Conservation (phyloP, 2,888 invertebrate genomes). For the Plemyria rubiginata region DNA sequence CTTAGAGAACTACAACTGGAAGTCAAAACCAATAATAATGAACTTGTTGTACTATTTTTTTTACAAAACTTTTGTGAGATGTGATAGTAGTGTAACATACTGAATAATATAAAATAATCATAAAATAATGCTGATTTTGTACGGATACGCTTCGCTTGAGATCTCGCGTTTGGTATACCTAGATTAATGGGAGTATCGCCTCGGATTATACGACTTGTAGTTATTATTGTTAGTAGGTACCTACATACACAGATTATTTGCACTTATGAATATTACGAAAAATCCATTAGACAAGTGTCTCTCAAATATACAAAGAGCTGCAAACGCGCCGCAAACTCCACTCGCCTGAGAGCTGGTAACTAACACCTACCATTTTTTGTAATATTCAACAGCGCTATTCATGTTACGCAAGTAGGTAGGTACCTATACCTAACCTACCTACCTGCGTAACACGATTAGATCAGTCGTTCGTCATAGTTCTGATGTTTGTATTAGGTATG, state of each 20-base stretch:
- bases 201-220: conserved; percentile 3
- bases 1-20: neutral
- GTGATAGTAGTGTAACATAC: conserved; percentile 70
- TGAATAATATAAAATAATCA: conserved; percentile 45
- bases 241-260: conserved; percentile 3
- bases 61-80: conserved; percentile 59
- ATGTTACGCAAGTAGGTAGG: no score
- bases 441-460: no score
- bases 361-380: no score
- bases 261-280: neutral
- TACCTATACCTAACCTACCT: no score
- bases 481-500: no score
- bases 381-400: no score
- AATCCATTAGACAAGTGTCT: no score
- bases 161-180: conserved; percentile 19
- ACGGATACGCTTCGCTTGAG: conserved; percentile 59
- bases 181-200: conserved; percentile 10
- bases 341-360: no score
- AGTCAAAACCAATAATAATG: conserved; percentile 10
- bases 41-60: conserved; percentile 43
- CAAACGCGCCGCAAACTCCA: no score
- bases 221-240: no score
- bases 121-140: conserved; percentile 56
- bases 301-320: no score
- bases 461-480: no score